Percentiles rank a stretch among this genome's conserved stretches.
Evolutionary conservation across 2,888 invertebrate species (phyloP).

Genomic region (Lagria hirta): DNA sequence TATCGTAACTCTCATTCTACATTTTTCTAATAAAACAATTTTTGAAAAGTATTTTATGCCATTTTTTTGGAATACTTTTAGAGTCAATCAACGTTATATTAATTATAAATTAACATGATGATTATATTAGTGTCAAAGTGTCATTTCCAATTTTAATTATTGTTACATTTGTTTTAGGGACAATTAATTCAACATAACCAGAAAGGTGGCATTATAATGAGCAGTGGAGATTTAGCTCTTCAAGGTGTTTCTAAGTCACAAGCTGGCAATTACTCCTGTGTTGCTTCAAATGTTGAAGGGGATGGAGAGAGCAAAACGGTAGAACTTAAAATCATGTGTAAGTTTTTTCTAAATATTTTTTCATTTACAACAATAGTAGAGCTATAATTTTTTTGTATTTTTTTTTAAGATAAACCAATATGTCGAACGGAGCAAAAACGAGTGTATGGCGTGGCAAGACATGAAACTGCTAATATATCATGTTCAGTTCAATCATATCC

Average conservation of each 20-base stretch:
- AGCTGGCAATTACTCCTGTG: slow-evolving; percentile 85
- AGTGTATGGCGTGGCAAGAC: slow-evolving; percentile 81
- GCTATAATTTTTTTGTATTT: neutral
- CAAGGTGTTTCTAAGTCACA: slow-evolving; percentile 78
- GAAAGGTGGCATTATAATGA: slow-evolving; percentile 83
- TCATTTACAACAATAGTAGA: neutral
- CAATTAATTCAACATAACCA: slow-evolving; percentile 84
- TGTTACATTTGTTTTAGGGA: slow-evolving; percentile 60
- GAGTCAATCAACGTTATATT: no score
- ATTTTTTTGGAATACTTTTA: no score
- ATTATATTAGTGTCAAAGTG: no score
- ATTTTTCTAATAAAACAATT: no score
- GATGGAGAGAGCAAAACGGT: slow-evolving; percentile 83
- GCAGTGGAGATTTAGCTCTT: slow-evolving; percentile 77
- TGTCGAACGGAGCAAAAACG: slow-evolving; percentile 74
- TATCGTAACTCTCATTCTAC: no score
- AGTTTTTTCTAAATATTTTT: slow-evolving; percentile 55
- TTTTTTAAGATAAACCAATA: slow-evolving; percentile 74
- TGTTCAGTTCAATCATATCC: slow-evolving; percentile 88
- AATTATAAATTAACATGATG: no score
- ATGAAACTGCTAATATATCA: slow-evolving; percentile 75
- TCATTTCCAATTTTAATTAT: slow-evolving; percentile 1
- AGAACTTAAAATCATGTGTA: slow-evolving; percentile 86
- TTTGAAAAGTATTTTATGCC: no score
- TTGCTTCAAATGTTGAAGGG: slow-evolving; percentile 89